These are phyloP conservation scores for Spilosoma lubricipeda DNA, from an alignment of 2,888 invertebrate genomes.

Conservation along the genomic window DNA sequence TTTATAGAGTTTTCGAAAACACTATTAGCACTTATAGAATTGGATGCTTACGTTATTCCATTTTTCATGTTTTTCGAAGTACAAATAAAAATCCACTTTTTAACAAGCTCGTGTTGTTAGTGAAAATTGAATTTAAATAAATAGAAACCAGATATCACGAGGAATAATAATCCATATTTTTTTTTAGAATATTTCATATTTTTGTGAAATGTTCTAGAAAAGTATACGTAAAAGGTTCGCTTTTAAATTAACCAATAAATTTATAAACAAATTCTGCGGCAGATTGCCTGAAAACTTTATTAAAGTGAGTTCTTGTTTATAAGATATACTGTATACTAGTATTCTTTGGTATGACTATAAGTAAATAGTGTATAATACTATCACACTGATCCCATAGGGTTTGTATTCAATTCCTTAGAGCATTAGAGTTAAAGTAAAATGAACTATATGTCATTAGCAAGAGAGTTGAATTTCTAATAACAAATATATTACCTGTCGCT, in stretches of 20 bases:
- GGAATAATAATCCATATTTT: not conserved
- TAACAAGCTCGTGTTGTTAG: not conserved
- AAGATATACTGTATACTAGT: not conserved
- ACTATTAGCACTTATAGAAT: too few species aligned
- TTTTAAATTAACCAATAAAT: not conserved
- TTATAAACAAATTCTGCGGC: not conserved
- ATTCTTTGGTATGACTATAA: not conserved
- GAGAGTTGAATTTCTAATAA: not conserved
- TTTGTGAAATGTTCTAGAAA: not conserved
- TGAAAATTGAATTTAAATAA: not conserved
- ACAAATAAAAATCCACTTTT: not conserved
- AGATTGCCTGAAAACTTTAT: not conserved
- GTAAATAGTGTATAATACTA: slow-evolving; percentile 1
- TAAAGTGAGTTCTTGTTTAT: not conserved
- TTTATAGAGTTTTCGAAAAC: too few species aligned
- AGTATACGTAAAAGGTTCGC: not conserved
- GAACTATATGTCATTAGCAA: not conserved
- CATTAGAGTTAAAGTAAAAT: slow-evolving; percentile 12
- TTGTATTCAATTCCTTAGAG: slow-evolving; percentile 20
- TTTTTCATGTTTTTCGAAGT: not conserved
- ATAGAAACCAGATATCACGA: not conserved
- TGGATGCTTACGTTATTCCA: too few species aligned
- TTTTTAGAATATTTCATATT: not conserved
- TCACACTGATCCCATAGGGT: slow-evolving; percentile 2
- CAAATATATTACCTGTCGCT: not conserved